phyloP scores from a whole-genome alignment of 1,140 invertebrate genomes.

The Gonatopus flavifemur region DNA sequence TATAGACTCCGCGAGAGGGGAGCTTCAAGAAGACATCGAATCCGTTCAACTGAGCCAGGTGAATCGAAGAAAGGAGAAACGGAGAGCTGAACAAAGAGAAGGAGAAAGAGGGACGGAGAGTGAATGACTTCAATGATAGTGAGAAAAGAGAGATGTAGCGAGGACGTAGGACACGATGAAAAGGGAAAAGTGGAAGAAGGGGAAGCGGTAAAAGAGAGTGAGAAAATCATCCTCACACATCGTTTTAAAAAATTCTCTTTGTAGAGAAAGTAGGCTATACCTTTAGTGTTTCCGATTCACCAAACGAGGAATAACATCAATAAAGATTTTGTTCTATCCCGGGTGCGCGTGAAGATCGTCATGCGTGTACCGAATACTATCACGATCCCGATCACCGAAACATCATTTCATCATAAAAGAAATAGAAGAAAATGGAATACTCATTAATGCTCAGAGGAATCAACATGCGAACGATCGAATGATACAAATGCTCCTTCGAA shows the following conservation, averaged over 20 bases:
- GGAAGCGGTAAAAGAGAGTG: slow-evolving; percentile 20
- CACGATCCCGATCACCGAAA: no score
- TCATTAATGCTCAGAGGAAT: no score
- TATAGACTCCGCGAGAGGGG: slow-evolving; percentile 51
- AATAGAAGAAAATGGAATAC: no score
- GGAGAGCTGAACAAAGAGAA: slow-evolving; percentile 15
- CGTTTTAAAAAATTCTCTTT: slow-evolving; percentile 49
- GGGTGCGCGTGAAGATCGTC: no score
- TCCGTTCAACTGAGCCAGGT: slow-evolving; percentile 33
- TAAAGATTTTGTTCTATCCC: no score
- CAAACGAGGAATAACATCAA: slow-evolving; percentile 26
- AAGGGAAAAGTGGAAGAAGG: slow-evolving; percentile 8
- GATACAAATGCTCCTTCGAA: no score
- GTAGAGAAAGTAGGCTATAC: slow-evolving; percentile 54
- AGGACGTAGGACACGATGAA: no score
- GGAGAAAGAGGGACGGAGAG: neutral
- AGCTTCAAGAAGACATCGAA: slow-evolving; percentile 20
- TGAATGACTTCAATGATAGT: neutral
- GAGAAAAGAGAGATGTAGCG: slow-evolving; percentile 10
- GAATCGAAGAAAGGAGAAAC: slow-evolving; percentile 40
- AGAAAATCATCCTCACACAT: slow-evolving; percentile 34
- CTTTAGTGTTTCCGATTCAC: slow-evolving; percentile 20
- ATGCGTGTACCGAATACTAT: no score
- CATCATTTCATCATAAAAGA: no score
- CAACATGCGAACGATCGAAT: no score